Base-by-base conservation (phyloP, 1,140 invertebrate genomes). In the Drosophila punjabiensis region DNA sequence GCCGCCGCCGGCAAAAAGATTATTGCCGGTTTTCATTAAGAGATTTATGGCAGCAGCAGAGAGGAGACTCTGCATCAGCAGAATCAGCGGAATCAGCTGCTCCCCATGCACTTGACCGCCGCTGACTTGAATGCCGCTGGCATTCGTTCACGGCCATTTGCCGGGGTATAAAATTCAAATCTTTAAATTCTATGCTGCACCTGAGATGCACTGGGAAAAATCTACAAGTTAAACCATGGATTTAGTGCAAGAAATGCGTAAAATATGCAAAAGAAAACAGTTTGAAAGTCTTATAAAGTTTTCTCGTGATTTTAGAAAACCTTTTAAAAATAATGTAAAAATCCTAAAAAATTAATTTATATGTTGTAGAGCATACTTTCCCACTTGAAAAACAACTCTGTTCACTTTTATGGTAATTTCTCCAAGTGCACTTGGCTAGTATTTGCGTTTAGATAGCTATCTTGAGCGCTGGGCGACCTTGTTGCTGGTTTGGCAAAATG, bases 11-110 rank as follows among this genome's bases (percentile, higher is more conserved):
- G 79, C 82, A 64, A 76, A 87, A 85, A 89, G 74, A 83, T 92
- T 92, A 86, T 92, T 92, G 89, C 89, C 85, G 89, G 89, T 89
- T 92, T 91, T 92, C 85, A 92, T 88, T 92, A 82, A 85, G 89
- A 92, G 89, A 92, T 92, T 92, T 92, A 92, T 92, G 64, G 81
- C 81, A 70, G 39, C 50, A 70, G 45, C 50, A 59, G 30, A n/a
- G 48, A 20, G 41, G 33, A 70, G 67, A 43, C 20, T 20, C 69
- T 39, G 35, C 65, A 70, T 24, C 39, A 20, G 7, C 32, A 28
- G 52, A 33, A 47, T 45, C 50, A 28, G 4, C 61, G 37, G 43
- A 48, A 50, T 80, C 67, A 68, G 82, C 78, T 79, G 82, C 71
- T 63, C 60, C 59, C 68, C 75, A 70, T 89, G 86, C 86, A 90